Evolutionary conservation across 2,888 invertebrate genomes (phyloP).

Genomic region (Hipparchia semele): DNA sequence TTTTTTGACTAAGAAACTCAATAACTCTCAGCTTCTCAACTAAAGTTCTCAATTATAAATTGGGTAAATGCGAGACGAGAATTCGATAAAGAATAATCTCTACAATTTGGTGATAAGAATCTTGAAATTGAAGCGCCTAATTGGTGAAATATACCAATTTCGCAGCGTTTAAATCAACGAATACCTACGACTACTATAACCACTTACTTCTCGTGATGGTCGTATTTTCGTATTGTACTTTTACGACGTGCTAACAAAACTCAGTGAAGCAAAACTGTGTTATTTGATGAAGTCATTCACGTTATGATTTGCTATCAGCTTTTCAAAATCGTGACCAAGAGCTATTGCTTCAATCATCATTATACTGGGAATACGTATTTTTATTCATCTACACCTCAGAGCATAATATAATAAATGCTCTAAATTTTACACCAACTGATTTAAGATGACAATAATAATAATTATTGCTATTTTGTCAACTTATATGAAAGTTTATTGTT

Average conservation of each 20-base stretch:
- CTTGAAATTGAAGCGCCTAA: constrained; percentile 4
- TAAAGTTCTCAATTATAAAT: no score
- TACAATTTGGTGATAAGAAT: background rate
- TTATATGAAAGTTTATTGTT: background rate
- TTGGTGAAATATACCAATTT: background rate
- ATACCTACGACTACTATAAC: background rate
- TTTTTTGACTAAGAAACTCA: no score
- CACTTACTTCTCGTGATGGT: constrained; percentile 4
- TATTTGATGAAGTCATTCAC: constrained; percentile 5
- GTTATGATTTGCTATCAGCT: background rate
- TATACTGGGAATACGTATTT: no score
- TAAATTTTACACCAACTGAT: background rate
- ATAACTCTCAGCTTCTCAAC: no score
- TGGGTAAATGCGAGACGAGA: background rate
- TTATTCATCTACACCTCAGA: no score
- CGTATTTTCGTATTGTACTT: background rate
- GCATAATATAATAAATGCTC: no score
- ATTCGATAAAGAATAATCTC: background rate
- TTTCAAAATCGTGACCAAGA: constrained; percentile 4
- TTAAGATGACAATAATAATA: background rate
- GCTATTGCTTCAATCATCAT: background rate
- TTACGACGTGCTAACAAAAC: constrained; percentile 1
- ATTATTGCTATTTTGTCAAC: background rate
- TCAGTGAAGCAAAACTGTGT: constrained; percentile 11
- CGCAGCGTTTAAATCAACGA: background rate